Evolutionary conservation across 2,113 vertebrate genomes (phyloP), one percentile per base, ranked within the genome.

Genomic region (Recurvirostra avosetta): DNA sequence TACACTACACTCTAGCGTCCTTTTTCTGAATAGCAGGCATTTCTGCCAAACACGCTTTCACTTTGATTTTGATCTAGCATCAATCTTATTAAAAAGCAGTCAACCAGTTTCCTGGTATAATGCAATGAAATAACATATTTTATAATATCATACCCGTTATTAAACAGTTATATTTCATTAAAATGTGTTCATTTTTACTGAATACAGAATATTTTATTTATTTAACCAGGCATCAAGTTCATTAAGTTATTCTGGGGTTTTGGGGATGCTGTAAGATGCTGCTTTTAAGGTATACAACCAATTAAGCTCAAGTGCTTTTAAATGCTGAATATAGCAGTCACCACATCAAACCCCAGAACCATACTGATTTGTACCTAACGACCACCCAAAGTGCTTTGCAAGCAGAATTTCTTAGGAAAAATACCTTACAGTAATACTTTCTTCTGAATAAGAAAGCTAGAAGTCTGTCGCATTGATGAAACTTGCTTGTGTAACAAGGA

Each of bases 1-100:
- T 56, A 95, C 53, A 98, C 91, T 97, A 96, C 97, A 47, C 97
- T 97, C 98, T 98, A 88, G 93, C 32, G 98, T 77, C 45, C 56
- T 52, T 86, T 92, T 83, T 71, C 56, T 81, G 75, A 89, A 88
- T 13, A 72, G 82, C 82, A 94, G 61, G n/a, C 11, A 53, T 12
- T 27, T 87, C 72, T 13, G n/a, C 29, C 8, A 1, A 67, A 63
- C 14, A 45, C 3, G 17, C 12, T 52, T 27, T 40, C 19, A 52
- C 11, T 59, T 58, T 4, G 40, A 25, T 36, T 47, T 49, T 26
- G 6, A 40, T 26, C 6, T 36, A 71, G 13, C 27, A 80, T 15
- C 32, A n/a, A 6, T 32, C 8, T 34, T 34, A 75, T 0, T 45
- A 63, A 75, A 86, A 73, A 82, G 8, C 9, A 79, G 12, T 7